Percentiles rank a stretch among this genome's conserved stretches.
These are phyloP conservation scores for Semotilus atromaculatus DNA, from an alignment of 2,797 vertebrate genomes.

Conservation along the genomic window DNA sequence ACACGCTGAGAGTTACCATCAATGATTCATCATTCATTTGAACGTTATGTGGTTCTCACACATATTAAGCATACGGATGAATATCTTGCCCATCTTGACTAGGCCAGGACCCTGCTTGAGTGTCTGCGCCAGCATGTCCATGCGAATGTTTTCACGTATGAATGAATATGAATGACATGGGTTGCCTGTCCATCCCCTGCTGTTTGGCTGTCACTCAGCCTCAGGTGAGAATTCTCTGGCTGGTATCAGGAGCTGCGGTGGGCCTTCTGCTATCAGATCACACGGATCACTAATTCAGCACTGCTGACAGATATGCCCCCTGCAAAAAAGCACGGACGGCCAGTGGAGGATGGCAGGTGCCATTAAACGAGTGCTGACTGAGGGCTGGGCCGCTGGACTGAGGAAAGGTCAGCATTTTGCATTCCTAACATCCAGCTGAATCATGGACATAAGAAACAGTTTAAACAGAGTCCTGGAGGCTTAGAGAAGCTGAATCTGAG, in stretches of 20 bases:
- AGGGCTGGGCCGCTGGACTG: slow-evolving; percentile 59
- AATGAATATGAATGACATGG: slow-evolving; percentile 59
- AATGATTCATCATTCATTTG: slow-evolving; percentile 42
- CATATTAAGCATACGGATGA: not conserved
- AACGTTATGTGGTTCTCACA: not conserved
- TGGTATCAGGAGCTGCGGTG: slow-evolving; percentile 57
- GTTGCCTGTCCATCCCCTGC: slow-evolving; percentile 65
- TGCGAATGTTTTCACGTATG: slow-evolving; percentile 58
- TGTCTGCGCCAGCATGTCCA: slow-evolving; percentile 55
- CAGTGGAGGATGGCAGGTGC: slow-evolving; percentile 55
- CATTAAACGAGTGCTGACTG: slow-evolving; percentile 57
- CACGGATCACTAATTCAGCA: slow-evolving; percentile 75
- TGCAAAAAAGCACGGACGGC: slow-evolving; percentile 45
- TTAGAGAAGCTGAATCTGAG: slow-evolving; percentile 18
- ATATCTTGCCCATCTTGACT: slow-evolving; percentile 10
- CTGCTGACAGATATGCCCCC: slow-evolving; percentile 59
- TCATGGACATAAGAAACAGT: slow-evolving; percentile 51
- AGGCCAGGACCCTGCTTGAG: slow-evolving; percentile 24
- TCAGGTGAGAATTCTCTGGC: slow-evolving; percentile 63
- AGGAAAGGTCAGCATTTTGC: slow-evolving; percentile 72
- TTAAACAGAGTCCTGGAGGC: slow-evolving; percentile 30
- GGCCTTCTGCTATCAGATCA: slow-evolving; percentile 71
- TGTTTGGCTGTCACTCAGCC: slow-evolving; percentile 73
- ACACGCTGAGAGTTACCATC: slow-evolving; percentile 20
- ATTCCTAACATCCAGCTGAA: slow-evolving; percentile 52